Evolutionary conservation across 2,113 vertebrate genomes (phyloP).

Genomic region (Mirza zaza): DNA sequence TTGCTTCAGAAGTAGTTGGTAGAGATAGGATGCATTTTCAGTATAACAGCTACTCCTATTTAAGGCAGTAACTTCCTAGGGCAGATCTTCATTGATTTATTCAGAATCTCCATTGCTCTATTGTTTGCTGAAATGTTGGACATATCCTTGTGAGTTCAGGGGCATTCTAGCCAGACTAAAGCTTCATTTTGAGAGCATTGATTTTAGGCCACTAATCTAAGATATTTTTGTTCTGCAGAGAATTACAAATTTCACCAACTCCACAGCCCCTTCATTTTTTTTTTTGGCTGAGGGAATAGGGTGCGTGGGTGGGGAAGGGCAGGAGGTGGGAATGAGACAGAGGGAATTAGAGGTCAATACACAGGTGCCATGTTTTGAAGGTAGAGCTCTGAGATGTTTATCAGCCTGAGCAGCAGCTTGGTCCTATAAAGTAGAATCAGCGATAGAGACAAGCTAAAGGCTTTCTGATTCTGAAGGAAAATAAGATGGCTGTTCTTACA

Average conservation of each 20-base stretch:
- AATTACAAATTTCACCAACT: not conserved
- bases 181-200: not conserved
- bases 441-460: not conserved
- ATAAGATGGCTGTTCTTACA: not conserved
- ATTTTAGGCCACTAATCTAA: not conserved
- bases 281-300: not conserved
- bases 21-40: not conserved
- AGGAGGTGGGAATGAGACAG: too few species aligned
- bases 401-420: not conserved
- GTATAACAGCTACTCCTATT: not conserved
- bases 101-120: not conserved
- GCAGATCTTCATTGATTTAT: not conserved
- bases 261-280: not conserved
- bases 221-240: not conserved
- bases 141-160: not conserved
- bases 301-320: not conserved
- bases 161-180: not conserved
- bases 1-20: not conserved
- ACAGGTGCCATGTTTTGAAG: not conserved
- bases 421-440: not conserved
- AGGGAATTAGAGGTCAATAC: not conserved
- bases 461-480: not conserved
- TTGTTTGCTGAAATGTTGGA: not conserved
- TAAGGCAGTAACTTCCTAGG: not conserved
- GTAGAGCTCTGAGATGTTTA: not conserved